Base-by-base conservation (phyloP, 2,113 vertebrate genomes). In the Prionailurus bengalensis region DNA sequence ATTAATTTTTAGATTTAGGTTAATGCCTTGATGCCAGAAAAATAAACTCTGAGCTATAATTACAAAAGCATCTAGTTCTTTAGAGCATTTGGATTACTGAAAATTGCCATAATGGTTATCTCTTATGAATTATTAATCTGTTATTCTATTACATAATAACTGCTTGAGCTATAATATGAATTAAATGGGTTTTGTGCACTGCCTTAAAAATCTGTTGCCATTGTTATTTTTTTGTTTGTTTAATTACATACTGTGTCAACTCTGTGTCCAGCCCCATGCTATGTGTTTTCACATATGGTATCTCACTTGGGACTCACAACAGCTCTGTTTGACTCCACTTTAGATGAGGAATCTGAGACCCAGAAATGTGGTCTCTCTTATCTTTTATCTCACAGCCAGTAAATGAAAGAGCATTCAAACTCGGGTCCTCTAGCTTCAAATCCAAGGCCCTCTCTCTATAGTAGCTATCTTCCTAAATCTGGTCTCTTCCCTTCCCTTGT, bases 1-100 rank as follows among this genome's bases (percentile, higher is more conserved):
- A 15, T 76, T 74, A 51, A 86, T 15, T 89, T 89, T 90, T 95
- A 68, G 58, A 13, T 74, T 63, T 91, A 87, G 86, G 51, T 74
- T 68, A 58, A 74, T 71, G 36, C 12, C 48, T 86, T 2, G 3
- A 39, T 33, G 39, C 48, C 27, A 63, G 21, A 81, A 51, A 65
- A 87, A 74, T 68, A 25, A 85, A 36, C 33, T 80, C 17, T n/a
- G 71, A 78, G 71, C 27, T 79, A 8, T 65, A 84, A 85, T 48
- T 58, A 81, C 36, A 61, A 93, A 90, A 85, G 39, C 10, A n/a
- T 27, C 16, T 70, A 78, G n/a, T 63, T 53, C 48, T 68, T 85
- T 11, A 33, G 68, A 66, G 39, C 81, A 39, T 36, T 79, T 93
- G 21, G 4, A 66, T 71, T 79, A 58, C 48, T 81, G 10, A 79